phyloP scores from a whole-genome alignment of 2,113 vertebrate genomes.

The Sinocyclocheilus anshuiensis region DNA sequence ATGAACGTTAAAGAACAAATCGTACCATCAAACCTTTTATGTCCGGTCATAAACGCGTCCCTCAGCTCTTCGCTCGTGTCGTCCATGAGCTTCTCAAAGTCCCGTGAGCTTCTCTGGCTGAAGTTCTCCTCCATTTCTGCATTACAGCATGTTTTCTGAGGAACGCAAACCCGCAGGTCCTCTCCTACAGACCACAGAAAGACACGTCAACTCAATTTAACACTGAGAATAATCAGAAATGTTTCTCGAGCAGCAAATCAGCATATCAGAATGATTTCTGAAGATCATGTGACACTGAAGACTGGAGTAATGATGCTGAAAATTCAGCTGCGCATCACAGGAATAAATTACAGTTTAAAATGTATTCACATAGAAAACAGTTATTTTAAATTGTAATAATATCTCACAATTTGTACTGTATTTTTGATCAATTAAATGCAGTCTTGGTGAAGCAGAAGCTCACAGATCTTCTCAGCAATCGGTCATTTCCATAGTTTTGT shows the following conservation, averaged over 20 bases:
- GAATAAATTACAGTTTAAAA: background rate
- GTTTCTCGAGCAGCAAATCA: background rate
- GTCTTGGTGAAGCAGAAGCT: background rate
- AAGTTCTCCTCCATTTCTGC: conserved; percentile 92
- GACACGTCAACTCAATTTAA: background rate
- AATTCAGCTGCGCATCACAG: background rate
- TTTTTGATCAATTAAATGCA: background rate
- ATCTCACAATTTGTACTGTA: background rate
- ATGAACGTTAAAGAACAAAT: conserved; percentile 21
- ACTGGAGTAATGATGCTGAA: background rate
- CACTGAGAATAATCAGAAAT: background rate
- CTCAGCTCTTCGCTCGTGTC: conserved; percentile 90
- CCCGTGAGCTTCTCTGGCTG: conserved; percentile 88
- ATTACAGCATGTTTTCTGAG: conserved; percentile 91
- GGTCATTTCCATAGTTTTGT: background rate
- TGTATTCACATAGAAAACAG: background rate
- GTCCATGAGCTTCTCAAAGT: conserved; percentile 89
- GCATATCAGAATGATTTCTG: background rate
- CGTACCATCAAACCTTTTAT: conserved; percentile 96
- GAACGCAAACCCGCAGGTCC: conserved; percentile 86
- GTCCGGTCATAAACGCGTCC: conserved; percentile 87
- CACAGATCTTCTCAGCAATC: background rate
- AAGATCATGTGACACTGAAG: background rate
- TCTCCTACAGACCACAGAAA: conserved; percentile 76
- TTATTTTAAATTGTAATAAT: background rate